phyloP scores from a whole-genome alignment of 2,888 invertebrate species.

The Tenodera sinensis region DNA sequence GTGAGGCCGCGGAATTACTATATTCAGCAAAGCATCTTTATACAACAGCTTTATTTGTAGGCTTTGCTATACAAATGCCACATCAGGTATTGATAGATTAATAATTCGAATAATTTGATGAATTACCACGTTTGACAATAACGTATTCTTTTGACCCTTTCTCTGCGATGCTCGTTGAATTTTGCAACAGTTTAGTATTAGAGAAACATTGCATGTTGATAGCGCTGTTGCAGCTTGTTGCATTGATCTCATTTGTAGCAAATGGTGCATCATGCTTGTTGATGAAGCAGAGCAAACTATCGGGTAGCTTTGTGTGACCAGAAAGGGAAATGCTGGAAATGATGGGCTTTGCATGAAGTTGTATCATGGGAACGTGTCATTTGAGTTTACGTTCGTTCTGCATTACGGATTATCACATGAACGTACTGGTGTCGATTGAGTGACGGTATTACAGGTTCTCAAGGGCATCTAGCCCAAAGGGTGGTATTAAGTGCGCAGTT shows the following conservation, averaged over 20 bases:
- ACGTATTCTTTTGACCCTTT: too few relatives aligned
- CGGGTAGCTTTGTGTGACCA: not conserved
- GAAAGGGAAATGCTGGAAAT: not conserved
- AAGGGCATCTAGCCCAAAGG: not conserved
- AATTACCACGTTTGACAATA: too few relatives aligned
- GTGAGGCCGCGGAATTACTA: too few relatives aligned
- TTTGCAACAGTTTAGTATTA: too few relatives aligned
- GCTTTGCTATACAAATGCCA: too few relatives aligned
- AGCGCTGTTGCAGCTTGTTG: not conserved
- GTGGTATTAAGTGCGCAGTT: not conserved
- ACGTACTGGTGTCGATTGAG: not conserved
- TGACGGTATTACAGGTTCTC: not conserved
- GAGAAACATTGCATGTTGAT: too few relatives aligned
- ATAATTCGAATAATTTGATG: too few relatives aligned
- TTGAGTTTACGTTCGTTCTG: not conserved
- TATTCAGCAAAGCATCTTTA: too few relatives aligned
- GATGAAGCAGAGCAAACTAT: not conserved
- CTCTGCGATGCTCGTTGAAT: too few relatives aligned
- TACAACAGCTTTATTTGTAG: too few relatives aligned
- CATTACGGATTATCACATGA: not conserved
- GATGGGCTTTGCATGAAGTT: not conserved
- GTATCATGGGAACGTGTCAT: not conserved
- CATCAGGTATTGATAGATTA: too few relatives aligned
- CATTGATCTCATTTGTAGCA: not conserved
- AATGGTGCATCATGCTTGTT: not conserved